Percentiles rank a stretch among this genome's conserved stretches.
These are phyloP conservation scores for Cyphomyrus plagiostoma DNA, from an alignment of 2,113 vertebrate genomes.

Conservation along the genomic window DNA sequence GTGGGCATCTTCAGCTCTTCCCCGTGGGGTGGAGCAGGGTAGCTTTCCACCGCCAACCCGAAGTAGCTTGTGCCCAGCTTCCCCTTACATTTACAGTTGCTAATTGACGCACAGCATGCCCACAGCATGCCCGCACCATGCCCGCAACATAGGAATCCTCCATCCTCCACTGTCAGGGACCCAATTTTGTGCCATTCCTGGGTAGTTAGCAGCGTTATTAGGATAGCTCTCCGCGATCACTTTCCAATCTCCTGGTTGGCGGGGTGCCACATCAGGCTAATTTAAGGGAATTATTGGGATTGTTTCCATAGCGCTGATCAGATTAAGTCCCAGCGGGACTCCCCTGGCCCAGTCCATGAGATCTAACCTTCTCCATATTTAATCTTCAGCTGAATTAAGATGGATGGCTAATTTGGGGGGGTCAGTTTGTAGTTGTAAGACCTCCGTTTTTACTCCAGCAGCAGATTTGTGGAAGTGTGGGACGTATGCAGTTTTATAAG, in stretches of 20 bases:
- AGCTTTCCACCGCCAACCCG: neutral
- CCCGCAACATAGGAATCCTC: conserved; percentile 39
- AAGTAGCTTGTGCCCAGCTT: neutral
- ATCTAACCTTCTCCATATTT: conserved; percentile 5
- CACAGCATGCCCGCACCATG: conserved; percentile 31
- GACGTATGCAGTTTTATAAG: conserved; percentile 29
- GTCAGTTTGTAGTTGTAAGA: neutral
- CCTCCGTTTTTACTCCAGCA: neutral
- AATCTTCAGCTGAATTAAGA: conserved; percentile 10
- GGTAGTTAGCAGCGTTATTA: conserved; percentile 60
- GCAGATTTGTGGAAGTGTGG: neutral
- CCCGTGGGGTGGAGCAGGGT: neutral
- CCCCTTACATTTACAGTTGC: conserved; percentile 46
- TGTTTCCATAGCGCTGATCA: conserved; percentile 69
- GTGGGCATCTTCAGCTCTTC: neutral
- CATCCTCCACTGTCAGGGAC: conserved; percentile 61
- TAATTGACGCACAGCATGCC: conserved; percentile 56
- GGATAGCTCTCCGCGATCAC: conserved; percentile 50
- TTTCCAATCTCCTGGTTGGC: conserved; percentile 58
- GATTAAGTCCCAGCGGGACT: conserved; percentile 65
- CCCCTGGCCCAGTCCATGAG: conserved; percentile 3
- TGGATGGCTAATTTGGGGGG: neutral
- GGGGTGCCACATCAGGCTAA: conserved; percentile 57
- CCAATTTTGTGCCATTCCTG: conserved; percentile 54
- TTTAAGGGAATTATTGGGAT: conserved; percentile 64